Percentiles rank a stretch among this genome's conserved stretches.
Evolutionary conservation across 2,797 vertebrate genomes (phyloP).

Genomic region (Alexandromys oeconomus): DNA sequence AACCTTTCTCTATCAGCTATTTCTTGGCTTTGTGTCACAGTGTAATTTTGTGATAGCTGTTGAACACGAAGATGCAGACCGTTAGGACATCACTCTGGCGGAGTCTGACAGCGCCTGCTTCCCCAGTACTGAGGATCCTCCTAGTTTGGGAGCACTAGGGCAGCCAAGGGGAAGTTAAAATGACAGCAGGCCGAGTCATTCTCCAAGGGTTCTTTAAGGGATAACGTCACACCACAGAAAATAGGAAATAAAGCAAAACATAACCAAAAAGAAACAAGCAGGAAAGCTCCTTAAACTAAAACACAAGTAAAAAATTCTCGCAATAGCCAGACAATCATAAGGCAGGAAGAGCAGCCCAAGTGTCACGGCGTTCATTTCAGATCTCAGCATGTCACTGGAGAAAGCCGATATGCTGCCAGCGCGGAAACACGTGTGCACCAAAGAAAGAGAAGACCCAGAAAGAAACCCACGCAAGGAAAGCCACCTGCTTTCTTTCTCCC

Average conservation of each 20-base stretch:
- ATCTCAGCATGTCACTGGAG: not conserved
- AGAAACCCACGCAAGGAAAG: not conserved
- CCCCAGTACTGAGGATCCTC: not conserved
- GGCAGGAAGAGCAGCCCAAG: not conserved
- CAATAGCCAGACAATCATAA: too few relatives aligned
- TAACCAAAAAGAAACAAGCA: not conserved
- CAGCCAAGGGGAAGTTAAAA: not conserved
- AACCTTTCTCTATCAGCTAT: not conserved
- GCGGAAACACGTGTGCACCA: too few relatives aligned
- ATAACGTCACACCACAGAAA: not conserved
- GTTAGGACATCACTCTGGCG: not conserved
- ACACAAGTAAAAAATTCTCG: not conserved
- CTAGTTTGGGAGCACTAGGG: not conserved
- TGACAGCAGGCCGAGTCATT: not conserved
- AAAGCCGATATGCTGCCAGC: not conserved
- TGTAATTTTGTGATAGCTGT: not conserved
- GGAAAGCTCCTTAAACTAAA: not conserved
- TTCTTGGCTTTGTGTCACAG: conserved; percentile 4
- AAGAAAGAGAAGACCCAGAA: not conserved
- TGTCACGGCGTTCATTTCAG: not conserved
- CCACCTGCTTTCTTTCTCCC: too few relatives aligned
- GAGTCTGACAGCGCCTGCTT: not conserved
- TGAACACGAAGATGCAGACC: not conserved
- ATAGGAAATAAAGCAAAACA: not conserved
- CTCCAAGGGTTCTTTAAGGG: not conserved